phyloP scores from a whole-genome alignment of 2,797 vertebrate species.

The Melanotaenia pygmaea region DNA sequence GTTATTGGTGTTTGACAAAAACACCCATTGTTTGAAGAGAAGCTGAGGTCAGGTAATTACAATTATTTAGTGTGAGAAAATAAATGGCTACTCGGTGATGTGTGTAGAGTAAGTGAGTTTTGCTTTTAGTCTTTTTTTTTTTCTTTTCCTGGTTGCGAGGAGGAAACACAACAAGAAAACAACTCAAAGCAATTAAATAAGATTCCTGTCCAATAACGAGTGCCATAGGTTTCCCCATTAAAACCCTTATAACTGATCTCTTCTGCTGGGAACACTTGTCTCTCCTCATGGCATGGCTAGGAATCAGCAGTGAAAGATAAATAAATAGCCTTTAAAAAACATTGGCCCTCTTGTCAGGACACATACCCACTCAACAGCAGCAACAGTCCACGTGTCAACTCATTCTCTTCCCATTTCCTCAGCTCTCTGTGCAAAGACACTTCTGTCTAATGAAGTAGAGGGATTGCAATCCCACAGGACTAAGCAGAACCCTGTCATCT shows the following conservation, averaged over 20 bases:
- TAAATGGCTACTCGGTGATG: conserved; percentile 43
- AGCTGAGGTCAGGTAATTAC: conserved; percentile 80
- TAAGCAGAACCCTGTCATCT: conserved; percentile 57
- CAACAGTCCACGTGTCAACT: conserved; percentile 75
- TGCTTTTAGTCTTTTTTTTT: conserved; percentile 42
- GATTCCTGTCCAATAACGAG: conserved; percentile 58
- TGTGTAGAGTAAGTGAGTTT: conserved; percentile 43
- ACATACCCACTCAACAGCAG: conserved; percentile 77
- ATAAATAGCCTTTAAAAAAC: conserved; percentile 81
- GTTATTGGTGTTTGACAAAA: conserved; percentile 38
- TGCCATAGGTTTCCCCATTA: conserved; percentile 65
- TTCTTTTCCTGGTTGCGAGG: conserved; percentile 9
- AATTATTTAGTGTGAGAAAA: conserved; percentile 65
- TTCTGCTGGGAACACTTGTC: conserved; percentile 72
- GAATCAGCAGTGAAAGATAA: conserved; percentile 77
- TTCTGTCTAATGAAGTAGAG: conserved; percentile 77
- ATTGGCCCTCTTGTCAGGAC: conserved; percentile 78
- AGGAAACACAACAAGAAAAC: conserved; percentile 49
- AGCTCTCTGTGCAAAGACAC: conserved; percentile 60
- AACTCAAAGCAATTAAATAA: conserved; percentile 75
- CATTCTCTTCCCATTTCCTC: conserved; percentile 73
- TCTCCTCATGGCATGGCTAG: conserved; percentile 68
- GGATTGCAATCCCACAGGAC: conserved; percentile 66
- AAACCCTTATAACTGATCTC: conserved; percentile 70
- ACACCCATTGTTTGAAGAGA: conserved; percentile 71